Evolutionary conservation across 2,113 vertebrate species (phyloP).

Genomic region (Ellobius talpinus): DNA sequence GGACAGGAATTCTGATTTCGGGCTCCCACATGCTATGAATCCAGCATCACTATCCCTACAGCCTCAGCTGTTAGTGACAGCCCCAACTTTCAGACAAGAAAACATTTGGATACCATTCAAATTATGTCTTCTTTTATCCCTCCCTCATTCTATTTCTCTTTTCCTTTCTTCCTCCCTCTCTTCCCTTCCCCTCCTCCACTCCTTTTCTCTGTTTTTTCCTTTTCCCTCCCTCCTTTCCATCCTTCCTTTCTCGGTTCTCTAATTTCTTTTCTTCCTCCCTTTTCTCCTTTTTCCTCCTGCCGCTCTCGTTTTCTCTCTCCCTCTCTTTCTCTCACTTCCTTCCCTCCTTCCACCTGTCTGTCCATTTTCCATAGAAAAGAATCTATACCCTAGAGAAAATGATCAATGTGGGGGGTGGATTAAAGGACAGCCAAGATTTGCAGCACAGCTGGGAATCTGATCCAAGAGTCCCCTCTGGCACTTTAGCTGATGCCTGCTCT

Average conservation of each 20-base stretch:
- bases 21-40: not conserved
- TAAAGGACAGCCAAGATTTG: not conserved
- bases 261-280: accelerated
- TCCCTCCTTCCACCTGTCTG: not conserved
- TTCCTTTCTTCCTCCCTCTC: not conserved
- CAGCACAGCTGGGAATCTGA: not conserved
- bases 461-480: not conserved
- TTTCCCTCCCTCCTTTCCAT: not conserved
- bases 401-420: accelerated
- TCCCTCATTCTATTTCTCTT: not conserved
- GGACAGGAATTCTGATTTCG: not conserved
- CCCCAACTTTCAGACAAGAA: not conserved
- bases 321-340: too few relatives aligned
- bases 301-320: accelerated
- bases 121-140: not conserved
- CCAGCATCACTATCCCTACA: not conserved
- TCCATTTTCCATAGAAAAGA: not conserved
- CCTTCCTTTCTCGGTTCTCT: accelerated
- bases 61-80: not conserved
- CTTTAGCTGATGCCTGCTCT: not conserved
- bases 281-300: accelerated
- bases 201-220: not conserved
- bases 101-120: not conserved
- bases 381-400: not conserved
- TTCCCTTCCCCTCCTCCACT: accelerated